Conservation (phyloP, 2,888 invertebrate genomes). For the Mesorhabditis spiculigera region DNA sequence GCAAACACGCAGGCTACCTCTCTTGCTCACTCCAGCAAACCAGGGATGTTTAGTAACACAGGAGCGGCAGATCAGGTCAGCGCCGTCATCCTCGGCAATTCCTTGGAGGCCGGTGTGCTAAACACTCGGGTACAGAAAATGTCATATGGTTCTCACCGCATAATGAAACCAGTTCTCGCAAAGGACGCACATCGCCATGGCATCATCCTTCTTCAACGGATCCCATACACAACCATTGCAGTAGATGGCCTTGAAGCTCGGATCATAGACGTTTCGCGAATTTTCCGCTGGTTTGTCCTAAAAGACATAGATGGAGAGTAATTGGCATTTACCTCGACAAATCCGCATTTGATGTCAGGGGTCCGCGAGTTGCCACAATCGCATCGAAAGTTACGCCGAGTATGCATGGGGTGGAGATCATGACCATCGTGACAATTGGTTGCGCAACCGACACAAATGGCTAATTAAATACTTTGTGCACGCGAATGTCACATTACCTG, state of each 20-base stretch:
- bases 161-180: slow-evolving; percentile 98
- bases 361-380: slow-evolving; percentile 67
- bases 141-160: slow-evolving; percentile 60
- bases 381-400: slow-evolving; percentile 84
- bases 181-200: slow-evolving; percentile 91
- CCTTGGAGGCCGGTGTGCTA: slow-evolving; percentile 13
- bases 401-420: slow-evolving; percentile 89
- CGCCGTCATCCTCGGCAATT: slow-evolving; percentile 10
- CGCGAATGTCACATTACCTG: not conserved
- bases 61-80: slow-evolving; percentile 22
- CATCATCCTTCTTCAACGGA: slow-evolving; percentile 77
- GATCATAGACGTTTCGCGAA: slow-evolving; percentile 67
- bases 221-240: slow-evolving; percentile 88
- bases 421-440: slow-evolving; percentile 92
- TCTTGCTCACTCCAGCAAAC: slow-evolving; percentile 11
- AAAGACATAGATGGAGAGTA: not conserved
- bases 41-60: slow-evolving; percentile 23
- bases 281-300: slow-evolving; percentile 70
- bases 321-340: slow-evolving; percentile 38
- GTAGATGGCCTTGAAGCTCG: slow-evolving; percentile 85
- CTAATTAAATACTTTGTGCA: not conserved
- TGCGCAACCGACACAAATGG: slow-evolving; percentile 85
- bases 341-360: slow-evolving; percentile 61
- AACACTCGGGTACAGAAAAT: not conserved
- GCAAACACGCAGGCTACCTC: not conserved